phyloP scores from a whole-genome alignment of 2,888 invertebrate genomes.

The Napeogenes sylphis region DNA sequence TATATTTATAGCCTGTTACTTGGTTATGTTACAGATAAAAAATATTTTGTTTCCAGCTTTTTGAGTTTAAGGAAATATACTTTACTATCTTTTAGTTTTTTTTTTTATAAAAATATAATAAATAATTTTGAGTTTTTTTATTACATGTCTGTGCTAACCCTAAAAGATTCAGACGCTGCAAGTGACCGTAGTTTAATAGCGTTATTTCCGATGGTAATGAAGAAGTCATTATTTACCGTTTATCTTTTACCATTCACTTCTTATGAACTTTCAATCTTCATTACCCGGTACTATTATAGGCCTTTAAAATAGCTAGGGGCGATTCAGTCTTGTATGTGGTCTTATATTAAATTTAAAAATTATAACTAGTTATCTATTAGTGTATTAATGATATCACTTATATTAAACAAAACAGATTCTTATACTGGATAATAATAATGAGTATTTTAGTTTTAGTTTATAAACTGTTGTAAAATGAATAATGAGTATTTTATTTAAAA shows the following conservation, averaged over 20 bases:
- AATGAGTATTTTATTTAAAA: no score
- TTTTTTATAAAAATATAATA: neutral
- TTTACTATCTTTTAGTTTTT: neutral
- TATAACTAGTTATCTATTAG: slow-evolving; percentile 24
- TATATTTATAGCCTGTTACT: no score
- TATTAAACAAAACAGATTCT: slow-evolving; percentile 9
- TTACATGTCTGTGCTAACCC: slow-evolving; percentile 10
- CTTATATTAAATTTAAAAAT: slow-evolving; percentile 26
- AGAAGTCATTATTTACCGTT: slow-evolving; percentile 40
- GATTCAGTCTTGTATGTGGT: slow-evolving; percentile 12
- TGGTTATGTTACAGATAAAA: no score
- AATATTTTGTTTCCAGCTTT: no score
- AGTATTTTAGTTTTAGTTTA: no score
- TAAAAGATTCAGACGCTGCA: slow-evolving; percentile 29
- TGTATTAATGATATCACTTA: slow-evolving; percentile 14
- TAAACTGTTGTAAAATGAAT: no score
- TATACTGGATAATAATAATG: no score
- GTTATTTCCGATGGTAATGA: slow-evolving; percentile 36
- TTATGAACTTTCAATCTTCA: slow-evolving; percentile 30
- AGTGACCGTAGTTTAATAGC: slow-evolving; percentile 32
- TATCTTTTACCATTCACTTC: slow-evolving; percentile 29
- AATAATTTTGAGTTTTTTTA: neutral
- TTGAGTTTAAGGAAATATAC: no score
- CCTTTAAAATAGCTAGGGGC: slow-evolving; percentile 13
- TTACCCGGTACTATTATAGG: slow-evolving; percentile 26